A percentile compares a stretch with the other conserved stretches of the same genome.
phyloP scores from a whole-genome alignment of 2,888 invertebrate genomes.

The Venusia cambrica region DNA sequence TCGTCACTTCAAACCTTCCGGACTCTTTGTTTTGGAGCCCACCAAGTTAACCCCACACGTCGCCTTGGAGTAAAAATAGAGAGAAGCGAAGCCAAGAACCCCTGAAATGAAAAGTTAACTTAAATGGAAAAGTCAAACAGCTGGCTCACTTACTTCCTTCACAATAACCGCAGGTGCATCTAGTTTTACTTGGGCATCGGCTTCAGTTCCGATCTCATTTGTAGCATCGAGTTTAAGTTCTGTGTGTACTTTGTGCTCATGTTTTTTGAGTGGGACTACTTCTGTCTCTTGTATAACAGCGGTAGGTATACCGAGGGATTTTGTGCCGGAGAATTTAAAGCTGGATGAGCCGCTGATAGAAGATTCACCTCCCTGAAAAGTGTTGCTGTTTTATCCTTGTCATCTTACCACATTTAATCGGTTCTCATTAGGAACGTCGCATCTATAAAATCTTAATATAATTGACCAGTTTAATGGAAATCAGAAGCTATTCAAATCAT shows the following conservation, averaged over 20 bases:
- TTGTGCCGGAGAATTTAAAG: slow-evolving; percentile 47
- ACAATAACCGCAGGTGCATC: slow-evolving; percentile 40
- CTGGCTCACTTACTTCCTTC: slow-evolving; percentile 66
- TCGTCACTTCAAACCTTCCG: slow-evolving; percentile 47
- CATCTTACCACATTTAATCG: too few species aligned
- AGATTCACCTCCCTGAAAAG: slow-evolving; percentile 54
- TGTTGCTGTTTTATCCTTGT: slow-evolving; percentile 1
- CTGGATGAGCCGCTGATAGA: slow-evolving; percentile 47
- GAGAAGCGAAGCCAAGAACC: slow-evolving; percentile 44
- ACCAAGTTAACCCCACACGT: slow-evolving; percentile 34
- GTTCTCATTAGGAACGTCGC: too few species aligned
- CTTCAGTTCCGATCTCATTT: slow-evolving; percentile 49
- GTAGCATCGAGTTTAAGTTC: slow-evolving; percentile 47
- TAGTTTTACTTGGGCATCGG: slow-evolving; percentile 33
- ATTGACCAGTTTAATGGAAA: too few species aligned
- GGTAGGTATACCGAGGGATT: slow-evolving; percentile 41
- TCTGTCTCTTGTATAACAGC: slow-evolving; percentile 41
- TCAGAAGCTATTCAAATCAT: too few species aligned
- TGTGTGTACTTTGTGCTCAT: slow-evolving; percentile 41
- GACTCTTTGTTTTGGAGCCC: slow-evolving; percentile 32
- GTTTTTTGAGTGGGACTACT: slow-evolving; percentile 32
- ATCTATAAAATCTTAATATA: too few species aligned
- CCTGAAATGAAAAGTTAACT: slow-evolving; percentile 36
- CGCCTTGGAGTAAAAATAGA: slow-evolving; percentile 31
- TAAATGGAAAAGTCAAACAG: slow-evolving; percentile 5